A percentile compares a stretch with the other conserved stretches of the same genome.
Evolutionary conservation across 2,113 vertebrate species (phyloP).

Genomic region (Colossoma macropomum): DNA sequence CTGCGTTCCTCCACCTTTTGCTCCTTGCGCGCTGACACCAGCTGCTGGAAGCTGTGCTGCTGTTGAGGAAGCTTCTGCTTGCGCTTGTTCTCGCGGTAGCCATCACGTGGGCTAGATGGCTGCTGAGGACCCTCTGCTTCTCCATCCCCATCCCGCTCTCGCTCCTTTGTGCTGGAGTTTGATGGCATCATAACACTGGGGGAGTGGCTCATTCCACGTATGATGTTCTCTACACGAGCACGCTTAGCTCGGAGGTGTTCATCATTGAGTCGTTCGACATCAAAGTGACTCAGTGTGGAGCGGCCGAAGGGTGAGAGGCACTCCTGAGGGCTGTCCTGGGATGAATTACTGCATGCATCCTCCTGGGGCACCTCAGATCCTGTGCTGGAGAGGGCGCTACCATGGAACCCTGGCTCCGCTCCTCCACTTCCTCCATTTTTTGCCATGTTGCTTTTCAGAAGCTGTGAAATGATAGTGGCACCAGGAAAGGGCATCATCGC

Average conservation of each 20-base stretch:
- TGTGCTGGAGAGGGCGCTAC: conserved; percentile 92
- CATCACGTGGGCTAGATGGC: conserved; percentile 87
- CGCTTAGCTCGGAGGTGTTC: conserved; percentile 99
- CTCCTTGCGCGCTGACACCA: conserved; percentile 94
- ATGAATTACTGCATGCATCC: conserved; percentile 98
- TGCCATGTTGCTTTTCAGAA: conserved; percentile 98
- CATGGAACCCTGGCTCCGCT: conserved; percentile 88
- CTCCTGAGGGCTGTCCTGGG: conserved; percentile 95
- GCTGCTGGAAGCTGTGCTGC: conserved; percentile 98
- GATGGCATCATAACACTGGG: conserved; percentile 85
- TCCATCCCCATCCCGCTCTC: conserved; percentile 73
- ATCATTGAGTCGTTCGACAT: conserved; percentile 94
- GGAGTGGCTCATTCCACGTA: conserved; percentile 99
- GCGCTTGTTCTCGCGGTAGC: conserved; percentile 97
- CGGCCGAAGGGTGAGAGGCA: conserved; percentile 96
- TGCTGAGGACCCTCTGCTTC: conserved; percentile 61
- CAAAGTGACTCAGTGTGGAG: conserved; percentile 89
- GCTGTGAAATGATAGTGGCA: conserved; percentile 98
- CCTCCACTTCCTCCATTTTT: conserved; percentile 87
- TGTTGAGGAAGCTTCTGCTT: conserved; percentile 98
- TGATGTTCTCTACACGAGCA: conserved; percentile 98
- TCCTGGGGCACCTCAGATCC: conserved; percentile 95
- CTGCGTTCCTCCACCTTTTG: conserved; percentile 97
- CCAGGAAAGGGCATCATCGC: conserved; percentile 98
- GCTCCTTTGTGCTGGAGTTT: conserved; percentile 82